A percentile compares a stretch with the other conserved stretches of the same genome.
Evolutionary conservation across 2,888 invertebrate species (phyloP).

Genomic region (Melanargia galathea): DNA sequence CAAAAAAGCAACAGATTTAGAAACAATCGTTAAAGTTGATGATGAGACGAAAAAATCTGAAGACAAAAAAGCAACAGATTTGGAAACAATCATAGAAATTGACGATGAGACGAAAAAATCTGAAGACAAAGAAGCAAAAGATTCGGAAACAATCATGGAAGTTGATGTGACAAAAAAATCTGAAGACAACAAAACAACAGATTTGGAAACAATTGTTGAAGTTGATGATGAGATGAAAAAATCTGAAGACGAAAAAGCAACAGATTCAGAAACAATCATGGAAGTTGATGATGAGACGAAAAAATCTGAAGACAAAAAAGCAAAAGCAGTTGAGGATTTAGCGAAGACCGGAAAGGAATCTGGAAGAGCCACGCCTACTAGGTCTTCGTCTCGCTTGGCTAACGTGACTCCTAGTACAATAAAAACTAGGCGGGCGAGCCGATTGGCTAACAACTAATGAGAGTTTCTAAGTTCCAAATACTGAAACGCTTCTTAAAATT

Average conservation of each 20-base stretch:
- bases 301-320: slow-evolving; percentile 30
- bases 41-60: too few relatives aligned
- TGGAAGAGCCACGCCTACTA: slow-evolving; percentile 52
- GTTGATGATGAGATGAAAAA: too few relatives aligned
- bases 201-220: too few relatives aligned
- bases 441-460: slow-evolving; percentile 47
- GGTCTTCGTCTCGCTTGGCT: slow-evolving; percentile 53
- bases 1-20: too few relatives aligned
- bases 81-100: slow-evolving; percentile 15
- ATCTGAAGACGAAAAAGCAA: too few relatives aligned
- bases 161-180: too few relatives aligned
- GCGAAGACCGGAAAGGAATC: slow-evolving; percentile 42
- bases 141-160: too few relatives aligned
- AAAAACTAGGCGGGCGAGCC: slow-evolving; percentile 62
- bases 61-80: too few relatives aligned
- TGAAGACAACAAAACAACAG: too few relatives aligned
- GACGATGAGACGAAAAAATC: slow-evolving; percentile 27
- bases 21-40: too few relatives aligned
- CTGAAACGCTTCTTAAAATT: not conserved
- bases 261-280: slow-evolving; percentile 10
- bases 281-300: slow-evolving; percentile 25
- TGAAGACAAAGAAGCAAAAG: slow-evolving; percentile 27
- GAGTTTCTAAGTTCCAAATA: not conserved
- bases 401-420: slow-evolving; percentile 56
- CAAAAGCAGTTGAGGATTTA: slow-evolving; percentile 21